phyloP scores from a whole-genome alignment of 2,113 vertebrate species.

The Rhea pennata region DNA sequence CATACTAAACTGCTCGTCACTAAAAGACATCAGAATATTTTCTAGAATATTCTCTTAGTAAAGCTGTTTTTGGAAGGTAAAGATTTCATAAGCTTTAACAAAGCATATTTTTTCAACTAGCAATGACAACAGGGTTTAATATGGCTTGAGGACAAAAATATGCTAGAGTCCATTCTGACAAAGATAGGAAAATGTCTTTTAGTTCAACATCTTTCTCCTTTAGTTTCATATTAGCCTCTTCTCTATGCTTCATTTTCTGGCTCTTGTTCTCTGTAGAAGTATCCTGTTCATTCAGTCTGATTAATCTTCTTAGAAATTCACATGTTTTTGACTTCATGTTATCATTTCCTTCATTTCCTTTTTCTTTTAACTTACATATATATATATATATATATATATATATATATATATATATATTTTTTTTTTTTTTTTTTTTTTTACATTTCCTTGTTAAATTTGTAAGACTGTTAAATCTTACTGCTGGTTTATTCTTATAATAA shows the following conservation, averaged over 20 bases:
- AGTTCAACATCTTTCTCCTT: neutral
- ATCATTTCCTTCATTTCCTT: neutral
- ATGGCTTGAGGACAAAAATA: neutral
- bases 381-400: neutral
- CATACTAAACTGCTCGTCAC: neutral
- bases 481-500: neutral
- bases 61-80: neutral
- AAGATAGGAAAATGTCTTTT: neutral
- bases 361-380: neutral
- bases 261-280: neutral
- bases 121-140: neutral
- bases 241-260: neutral
- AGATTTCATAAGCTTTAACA: neutral
- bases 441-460: neutral
- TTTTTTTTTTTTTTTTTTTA: neutral
- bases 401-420: no score
- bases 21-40: slow-evolving; percentile 3
- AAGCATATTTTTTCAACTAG: neutral
- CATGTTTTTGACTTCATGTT: neutral
- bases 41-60: neutral
- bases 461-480: neutral
- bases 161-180: neutral
- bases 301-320: neutral
- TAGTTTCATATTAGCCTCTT: neutral
- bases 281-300: neutral